A percentile compares a stretch with the other conserved stretches of the same genome.
Evolutionary conservation across 2,797 vertebrate species (phyloP).

Genomic region (Oreortyx pictus): DNA sequence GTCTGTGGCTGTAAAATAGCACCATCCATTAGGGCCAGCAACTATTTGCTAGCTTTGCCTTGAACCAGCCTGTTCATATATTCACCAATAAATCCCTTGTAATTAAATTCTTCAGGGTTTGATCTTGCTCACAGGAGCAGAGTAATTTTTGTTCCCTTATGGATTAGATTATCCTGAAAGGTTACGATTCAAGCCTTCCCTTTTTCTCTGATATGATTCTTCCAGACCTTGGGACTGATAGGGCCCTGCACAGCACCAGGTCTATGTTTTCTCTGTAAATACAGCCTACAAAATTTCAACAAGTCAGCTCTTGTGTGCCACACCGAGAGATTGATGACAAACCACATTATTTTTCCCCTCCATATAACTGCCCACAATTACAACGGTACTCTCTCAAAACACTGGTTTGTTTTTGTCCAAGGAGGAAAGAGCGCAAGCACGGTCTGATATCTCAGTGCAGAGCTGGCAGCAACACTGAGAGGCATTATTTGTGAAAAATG

Average conservation of each 20-base stretch:
- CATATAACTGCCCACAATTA: constrained; percentile 77
- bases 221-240: constrained; percentile 69
- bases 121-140: constrained; percentile 70
- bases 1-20: neutral
- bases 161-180: constrained; percentile 72
- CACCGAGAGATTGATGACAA: constrained; percentile 81
- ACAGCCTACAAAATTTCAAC: constrained; percentile 82
- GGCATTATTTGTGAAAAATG: constrained; percentile 61
- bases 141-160: constrained; percentile 68
- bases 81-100: constrained; percentile 70
- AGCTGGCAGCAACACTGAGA: constrained; percentile 28
- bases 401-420: constrained; percentile 63
- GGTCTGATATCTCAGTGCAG: constrained; percentile 8
- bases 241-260: constrained; percentile 71
- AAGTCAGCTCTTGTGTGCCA: constrained; percentile 82
- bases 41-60: constrained; percentile 31
- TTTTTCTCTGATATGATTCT: constrained; percentile 53
- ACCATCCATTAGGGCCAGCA: neutral
- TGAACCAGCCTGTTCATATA: neutral
- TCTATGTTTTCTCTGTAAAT: constrained; percentile 86
- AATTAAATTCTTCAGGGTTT: constrained; percentile 77
- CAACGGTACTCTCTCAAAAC: constrained; percentile 73
- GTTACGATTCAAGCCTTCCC: constrained; percentile 66
- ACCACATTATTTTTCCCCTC: constrained; percentile 80
- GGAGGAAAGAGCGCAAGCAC: constrained; percentile 14